Conservation (phyloP, 92 coral and sea anemone genomes). For the Muricea muricata region DNA sequence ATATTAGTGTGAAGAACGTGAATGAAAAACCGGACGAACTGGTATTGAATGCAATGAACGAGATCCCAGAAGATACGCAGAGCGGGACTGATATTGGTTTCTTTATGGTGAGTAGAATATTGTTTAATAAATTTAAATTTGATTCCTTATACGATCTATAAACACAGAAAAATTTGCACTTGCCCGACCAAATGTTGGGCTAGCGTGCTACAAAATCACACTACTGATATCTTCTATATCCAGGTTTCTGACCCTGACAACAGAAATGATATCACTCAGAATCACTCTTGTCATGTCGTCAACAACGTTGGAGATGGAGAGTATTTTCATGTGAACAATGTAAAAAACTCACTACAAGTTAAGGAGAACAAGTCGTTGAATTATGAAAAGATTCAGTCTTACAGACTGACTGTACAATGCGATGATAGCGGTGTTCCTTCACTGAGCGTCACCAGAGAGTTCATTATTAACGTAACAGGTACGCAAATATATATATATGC, state of each 20-base stretch:
- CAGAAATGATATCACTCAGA: constrained; percentile 63
- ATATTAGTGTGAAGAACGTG: constrained; percentile 66
- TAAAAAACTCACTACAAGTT: constrained; percentile 71
- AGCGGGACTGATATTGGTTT: constrained; percentile 69
- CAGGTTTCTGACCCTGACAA: constrained; percentile 98
- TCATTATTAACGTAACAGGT: constrained; percentile 78
- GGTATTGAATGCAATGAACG: constrained; percentile 62
- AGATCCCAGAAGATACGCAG: constrained; percentile 69
- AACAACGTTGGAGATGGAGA: constrained; percentile 61
- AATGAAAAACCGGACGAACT: constrained; percentile 83
- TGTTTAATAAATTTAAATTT: too few relatives aligned
- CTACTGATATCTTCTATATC: not conserved
- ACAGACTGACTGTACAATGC: constrained; percentile 71
- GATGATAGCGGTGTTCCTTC: constrained; percentile 81
- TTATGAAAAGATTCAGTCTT: constrained; percentile 64
- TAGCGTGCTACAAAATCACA: too few relatives aligned
- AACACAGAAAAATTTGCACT: too few relatives aligned
- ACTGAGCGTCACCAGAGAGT: constrained; percentile 47
- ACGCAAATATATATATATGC: too few relatives aligned
- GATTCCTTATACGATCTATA: too few relatives aligned
- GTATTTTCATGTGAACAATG: constrained; percentile 62
- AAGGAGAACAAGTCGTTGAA: constrained; percentile 62
- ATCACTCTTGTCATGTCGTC: constrained; percentile 66
- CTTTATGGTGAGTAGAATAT: constrained; percentile 68
- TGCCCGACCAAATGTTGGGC: too few relatives aligned